These are phyloP conservation scores for Rynchops niger DNA, from an alignment of 2,113 vertebrate species.

Conservation along the genomic window DNA sequence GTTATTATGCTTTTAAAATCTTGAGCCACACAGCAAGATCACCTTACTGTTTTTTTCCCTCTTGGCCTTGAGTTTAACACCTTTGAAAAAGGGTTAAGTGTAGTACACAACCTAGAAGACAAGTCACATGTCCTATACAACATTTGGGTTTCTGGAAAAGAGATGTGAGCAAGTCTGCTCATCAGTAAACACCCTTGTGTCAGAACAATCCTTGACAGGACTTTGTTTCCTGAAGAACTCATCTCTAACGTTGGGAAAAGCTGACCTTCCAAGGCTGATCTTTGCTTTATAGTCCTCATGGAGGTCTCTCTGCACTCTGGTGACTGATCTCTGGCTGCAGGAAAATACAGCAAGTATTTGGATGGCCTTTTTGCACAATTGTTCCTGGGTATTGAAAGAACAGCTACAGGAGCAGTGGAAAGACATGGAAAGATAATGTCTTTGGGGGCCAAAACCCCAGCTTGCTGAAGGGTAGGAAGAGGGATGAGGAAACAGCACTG, in stretches of 20 bases:
- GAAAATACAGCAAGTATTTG: background rate
- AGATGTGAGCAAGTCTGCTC: background rate
- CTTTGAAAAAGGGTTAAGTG: slow-evolving; percentile 6
- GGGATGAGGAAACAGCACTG: background rate
- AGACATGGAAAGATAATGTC: background rate
- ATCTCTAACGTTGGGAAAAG: background rate
- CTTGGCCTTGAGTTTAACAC: slow-evolving; percentile 39
- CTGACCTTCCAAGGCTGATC: background rate
- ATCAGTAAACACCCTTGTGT: background rate
- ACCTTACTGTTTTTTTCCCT: slow-evolving; percentile 56
- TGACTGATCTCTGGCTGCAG: background rate
- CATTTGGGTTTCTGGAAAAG: background rate
- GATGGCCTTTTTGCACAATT: background rate
- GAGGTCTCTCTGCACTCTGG: background rate
- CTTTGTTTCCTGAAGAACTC: background rate
- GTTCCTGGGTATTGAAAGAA: background rate
- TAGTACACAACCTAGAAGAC: background rate
- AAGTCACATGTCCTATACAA: background rate
- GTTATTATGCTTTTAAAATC: slow-evolving; percentile 78
- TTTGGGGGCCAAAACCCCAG: rapidly evolving
- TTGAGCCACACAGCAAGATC: slow-evolving; percentile 63
- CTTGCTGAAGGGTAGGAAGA: background rate
- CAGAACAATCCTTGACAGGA: background rate
- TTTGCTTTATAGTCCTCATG: background rate
- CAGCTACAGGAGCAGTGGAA: background rate